phyloP scores from a whole-genome alignment of 2,113 vertebrate species.

The Promerops cafer region DNA sequence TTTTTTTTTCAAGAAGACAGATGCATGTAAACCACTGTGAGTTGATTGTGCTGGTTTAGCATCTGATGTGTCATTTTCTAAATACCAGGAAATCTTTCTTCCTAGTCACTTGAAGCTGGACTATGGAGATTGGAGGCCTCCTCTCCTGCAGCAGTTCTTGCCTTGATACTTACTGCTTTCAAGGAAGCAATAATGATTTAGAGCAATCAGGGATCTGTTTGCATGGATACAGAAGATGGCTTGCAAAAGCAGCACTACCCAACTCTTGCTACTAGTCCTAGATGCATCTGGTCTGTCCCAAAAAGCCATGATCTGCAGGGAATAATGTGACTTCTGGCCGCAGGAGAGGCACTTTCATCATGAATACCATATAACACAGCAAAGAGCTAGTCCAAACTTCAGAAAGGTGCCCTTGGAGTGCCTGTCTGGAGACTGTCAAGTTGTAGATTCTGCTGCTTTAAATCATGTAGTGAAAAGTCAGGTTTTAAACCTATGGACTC shows the following conservation, averaged over 20 bases:
- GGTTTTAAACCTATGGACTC: background rate
- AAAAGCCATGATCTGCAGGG: background rate
- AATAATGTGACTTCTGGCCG: background rate
- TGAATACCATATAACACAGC: background rate
- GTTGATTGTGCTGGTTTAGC: background rate
- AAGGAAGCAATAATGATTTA: background rate
- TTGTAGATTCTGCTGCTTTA: background rate
- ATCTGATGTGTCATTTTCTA: background rate
- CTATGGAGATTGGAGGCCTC: background rate
- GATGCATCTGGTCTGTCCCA: background rate
- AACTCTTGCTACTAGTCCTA: background rate
- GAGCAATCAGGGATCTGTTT: background rate
- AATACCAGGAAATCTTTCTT: background rate
- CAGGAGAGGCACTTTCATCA: background rate
- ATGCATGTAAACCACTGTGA: background rate
- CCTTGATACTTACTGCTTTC: background rate
- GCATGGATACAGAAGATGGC: background rate
- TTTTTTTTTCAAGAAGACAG: background rate
- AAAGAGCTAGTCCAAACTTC: background rate
- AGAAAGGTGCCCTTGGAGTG: background rate
- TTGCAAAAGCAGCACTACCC: background rate
- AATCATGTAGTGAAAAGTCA: background rate
- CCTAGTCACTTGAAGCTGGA: background rate
- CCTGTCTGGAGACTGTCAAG: background rate
- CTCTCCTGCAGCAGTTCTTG: background rate